Evolutionary conservation across 2,797 vertebrate species (phyloP), one percentile per base, ranked within the genome.

Genomic region (Neomorphus geoffroyi): DNA sequence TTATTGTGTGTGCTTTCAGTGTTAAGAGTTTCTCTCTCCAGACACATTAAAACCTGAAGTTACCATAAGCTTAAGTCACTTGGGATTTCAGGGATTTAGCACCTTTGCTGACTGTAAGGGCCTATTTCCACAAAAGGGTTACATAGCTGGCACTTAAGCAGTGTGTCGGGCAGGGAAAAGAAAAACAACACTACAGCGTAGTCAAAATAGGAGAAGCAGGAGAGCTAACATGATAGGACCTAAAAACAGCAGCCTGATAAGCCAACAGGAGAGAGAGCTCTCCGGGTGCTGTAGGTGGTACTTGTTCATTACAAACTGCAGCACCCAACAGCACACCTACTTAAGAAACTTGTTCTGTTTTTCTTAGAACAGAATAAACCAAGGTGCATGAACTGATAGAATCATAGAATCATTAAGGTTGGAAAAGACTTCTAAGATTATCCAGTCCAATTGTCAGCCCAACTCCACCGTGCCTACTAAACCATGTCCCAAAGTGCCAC

Each of bases 51-150:
- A 61, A 18, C 14, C 53, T 41, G 1, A 12, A 39, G 26, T 0
- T 45, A 39, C 33, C 39, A 6, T 0, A 4, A n/a, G 39, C 27
- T 50, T 7, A 11, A 35, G 16, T 2, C 18, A 3, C 57, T 6
- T 37, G 5, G 72, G 28, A 28, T 1, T 69, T n/a, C 2, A 3
- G 19, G 18, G 26, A 41, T 8, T 26, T 18, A 1, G 56, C n/a
- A 18, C 35, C 73, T 41, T 1, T 6, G 18, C 32, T 27, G 70
- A 5, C n/a, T 8, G 1, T 2, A 9, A 9, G 16, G 35, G 17
- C 23, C 7, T 33, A 2, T 4, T 11, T 11, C 45, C 69, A 45
- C 6, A 3, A 4, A 24, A 12, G 28, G 45, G 11, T 16, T 32
- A 10, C 26, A 18, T 10, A 43, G 41, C 30, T 3, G 18, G 24